A percentile compares a stretch with the other conserved stretches of the same genome.
Conservation (phyloP, 2,113 vertebrate genomes). For the Anguilla rostrata region DNA sequence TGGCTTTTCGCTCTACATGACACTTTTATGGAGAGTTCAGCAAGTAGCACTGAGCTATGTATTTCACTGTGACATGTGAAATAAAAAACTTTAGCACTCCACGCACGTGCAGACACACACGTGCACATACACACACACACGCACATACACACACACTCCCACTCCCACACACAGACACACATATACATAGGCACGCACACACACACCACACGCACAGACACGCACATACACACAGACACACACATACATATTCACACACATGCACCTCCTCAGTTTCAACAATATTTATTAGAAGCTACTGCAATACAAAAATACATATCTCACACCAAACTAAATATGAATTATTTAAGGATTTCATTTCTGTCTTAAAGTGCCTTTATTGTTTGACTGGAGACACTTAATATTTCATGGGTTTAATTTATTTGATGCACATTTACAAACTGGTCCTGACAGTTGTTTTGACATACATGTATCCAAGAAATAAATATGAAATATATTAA, state of each 20-base stretch:
- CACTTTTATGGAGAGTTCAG: constrained; percentile 27
- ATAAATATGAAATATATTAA: neutral
- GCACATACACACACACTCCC: neutral
- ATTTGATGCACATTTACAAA: constrained; percentile 40
- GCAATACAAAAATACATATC: constrained; percentile 31
- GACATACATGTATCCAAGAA: neutral
- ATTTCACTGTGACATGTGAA: constrained; percentile 24
- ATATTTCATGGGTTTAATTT: constrained; percentile 47
- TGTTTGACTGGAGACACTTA: constrained; percentile 33
- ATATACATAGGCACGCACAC: neutral
- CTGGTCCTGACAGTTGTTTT: constrained; percentile 29
- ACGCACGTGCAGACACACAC: neutral
- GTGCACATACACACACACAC: neutral
- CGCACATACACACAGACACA: too few species aligned
- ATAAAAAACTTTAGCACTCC: neutral
- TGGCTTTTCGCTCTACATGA: constrained; percentile 6
- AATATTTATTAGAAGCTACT: constrained; percentile 5
- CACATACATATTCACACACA: too few species aligned
- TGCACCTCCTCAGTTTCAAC: neutral
- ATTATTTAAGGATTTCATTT: constrained; percentile 45
- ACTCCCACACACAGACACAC: neutral
- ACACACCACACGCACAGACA: neutral
- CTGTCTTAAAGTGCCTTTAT: constrained; percentile 40
- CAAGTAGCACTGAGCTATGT: neutral
- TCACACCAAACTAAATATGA: constrained; percentile 40